These are phyloP conservation scores for Mechanitis messenoides DNA, from an alignment of 2,888 invertebrate genomes.

Conservation along the genomic window DNA sequence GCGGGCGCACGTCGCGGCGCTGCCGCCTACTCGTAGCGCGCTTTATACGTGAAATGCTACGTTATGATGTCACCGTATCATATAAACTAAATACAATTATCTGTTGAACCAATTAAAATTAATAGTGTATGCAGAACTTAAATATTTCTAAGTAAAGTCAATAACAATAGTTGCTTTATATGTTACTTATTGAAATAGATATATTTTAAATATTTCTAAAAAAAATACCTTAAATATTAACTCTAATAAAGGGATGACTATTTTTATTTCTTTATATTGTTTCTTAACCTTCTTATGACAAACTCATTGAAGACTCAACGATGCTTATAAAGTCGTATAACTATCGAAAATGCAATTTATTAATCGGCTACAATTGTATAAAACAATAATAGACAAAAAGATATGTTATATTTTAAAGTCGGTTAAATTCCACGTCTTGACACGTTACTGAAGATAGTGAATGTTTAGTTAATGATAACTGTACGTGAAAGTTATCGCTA, in stretches of 20 bases:
- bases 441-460: constrained; percentile 35
- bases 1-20: constrained; percentile 15
- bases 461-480: constrained; percentile 54
- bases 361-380: too few relatives aligned
- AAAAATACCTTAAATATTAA: too few relatives aligned
- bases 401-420: constrained; percentile 9
- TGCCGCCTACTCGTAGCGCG: constrained; percentile 13
- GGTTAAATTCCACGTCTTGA: constrained; percentile 9
- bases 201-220: too few relatives aligned
- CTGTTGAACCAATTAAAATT: constrained; percentile 2
- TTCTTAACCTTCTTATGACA: too few relatives aligned
- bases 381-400: too few relatives aligned
- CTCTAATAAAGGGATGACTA: too few relatives aligned
- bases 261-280: too few relatives aligned
- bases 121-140: not conserved
- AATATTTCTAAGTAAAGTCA: not conserved
- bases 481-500: constrained; percentile 67
- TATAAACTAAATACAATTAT: constrained; percentile 3
- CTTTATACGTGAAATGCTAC: constrained; percentile 11
- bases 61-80: constrained; percentile 8
- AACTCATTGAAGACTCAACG: too few relatives aligned
- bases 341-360: too few relatives aligned
- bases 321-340: too few relatives aligned
- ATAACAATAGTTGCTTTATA: too few relatives aligned
- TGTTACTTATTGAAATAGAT: too few relatives aligned